Base-by-base conservation (phyloP, 1,140 invertebrate genomes). In the Oedothorax gibbosus region DNA sequence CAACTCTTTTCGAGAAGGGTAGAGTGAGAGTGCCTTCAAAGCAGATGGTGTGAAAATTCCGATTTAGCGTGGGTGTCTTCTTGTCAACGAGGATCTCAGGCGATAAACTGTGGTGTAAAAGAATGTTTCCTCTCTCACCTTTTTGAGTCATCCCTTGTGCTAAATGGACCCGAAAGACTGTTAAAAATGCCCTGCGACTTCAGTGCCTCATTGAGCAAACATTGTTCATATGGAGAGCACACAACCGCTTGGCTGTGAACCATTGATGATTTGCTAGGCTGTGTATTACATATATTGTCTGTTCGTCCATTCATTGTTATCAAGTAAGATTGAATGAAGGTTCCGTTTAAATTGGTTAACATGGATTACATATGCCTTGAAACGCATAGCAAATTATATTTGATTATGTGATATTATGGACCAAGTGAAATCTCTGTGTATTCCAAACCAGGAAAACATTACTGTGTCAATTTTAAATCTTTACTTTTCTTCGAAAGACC, bases 21-120 rank as follows among this genome's bases (percentile, higher is more conserved):
- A 53, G 54, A 71, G 54, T 71, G 35, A 2, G 57, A 62, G 9
- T 56, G 72, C 54, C 51, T 75, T 75, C 72, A 14, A n/a, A 75
- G 72, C 72, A 75, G 72, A 75, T 75, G 72, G 72, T 75, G 72
- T 75, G 72, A 75, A 75, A 51, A 12, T 50, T 75, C 54, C 54
- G 72, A 49, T 75, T 57, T 75, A 15, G 72, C 72, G 72, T 75
- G 72, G 72, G 72, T 75, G 72, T 75, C 57, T 57, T 56, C 57
- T 56, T 75, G 72, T 75, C 72, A 75, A 35, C 72, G 72, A 56
- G 72, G 72, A 75, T 75, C 72, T 56, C 57, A 75, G 56, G 20
- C 72, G 49, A 51, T 18, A 51, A 75, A 71, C 69, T 71, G 35
- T 18, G 57, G 57, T 57, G 56, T 72, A n/a, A 35, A 21, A 75